A percentile compares a stretch with the other conserved stretches of the same genome.
Evolutionary conservation across 1,140 invertebrate species (phyloP).

Genomic region (Hycleus cichorii): DNA sequence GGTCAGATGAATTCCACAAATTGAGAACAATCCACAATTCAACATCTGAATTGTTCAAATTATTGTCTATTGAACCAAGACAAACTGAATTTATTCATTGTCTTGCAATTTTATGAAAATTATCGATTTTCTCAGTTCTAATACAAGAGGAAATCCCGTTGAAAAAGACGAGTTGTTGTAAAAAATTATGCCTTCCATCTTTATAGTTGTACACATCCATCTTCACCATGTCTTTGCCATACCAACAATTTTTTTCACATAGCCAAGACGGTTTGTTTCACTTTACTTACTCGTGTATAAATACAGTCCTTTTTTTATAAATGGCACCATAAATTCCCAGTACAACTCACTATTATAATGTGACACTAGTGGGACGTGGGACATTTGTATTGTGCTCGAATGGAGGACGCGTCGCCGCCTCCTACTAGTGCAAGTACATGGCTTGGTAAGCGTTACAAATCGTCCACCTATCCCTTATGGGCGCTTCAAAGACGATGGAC

Average conservation of each 20-base stretch:
- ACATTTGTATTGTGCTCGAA: conserved; percentile 18
- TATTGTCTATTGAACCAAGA: too few relatives aligned
- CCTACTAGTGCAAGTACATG: conserved; percentile 4
- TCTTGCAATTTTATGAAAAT: too few relatives aligned
- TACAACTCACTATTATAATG: conserved; percentile 24
- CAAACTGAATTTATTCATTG: too few relatives aligned
- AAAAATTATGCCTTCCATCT: too few relatives aligned
- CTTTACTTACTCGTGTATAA: conserved; percentile 37
- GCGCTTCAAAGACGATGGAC: conserved; percentile 13
- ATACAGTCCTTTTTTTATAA: conserved; percentile 32
- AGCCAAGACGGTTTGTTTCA: conserved; percentile 29
- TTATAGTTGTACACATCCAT: conserved; percentile 39
- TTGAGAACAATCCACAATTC: too few relatives aligned
- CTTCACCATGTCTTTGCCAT: conserved; percentile 35
- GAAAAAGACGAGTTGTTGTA: too few relatives aligned
- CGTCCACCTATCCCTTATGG: conserved; percentile 19
- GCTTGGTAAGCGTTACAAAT: conserved; percentile 23
- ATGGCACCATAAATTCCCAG: conserved; percentile 28
- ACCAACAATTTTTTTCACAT: conserved; percentile 18
- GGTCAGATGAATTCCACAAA: too few relatives aligned
- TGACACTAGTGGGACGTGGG: conserved; percentile 18
- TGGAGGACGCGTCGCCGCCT: conserved; percentile 15
- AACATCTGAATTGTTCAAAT: too few relatives aligned
- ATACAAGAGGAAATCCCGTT: too few relatives aligned
- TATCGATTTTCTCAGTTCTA: too few relatives aligned